Evolutionary conservation across 2,888 invertebrate genomes (phyloP).

Genomic region (Mesoligia furuncula): DNA sequence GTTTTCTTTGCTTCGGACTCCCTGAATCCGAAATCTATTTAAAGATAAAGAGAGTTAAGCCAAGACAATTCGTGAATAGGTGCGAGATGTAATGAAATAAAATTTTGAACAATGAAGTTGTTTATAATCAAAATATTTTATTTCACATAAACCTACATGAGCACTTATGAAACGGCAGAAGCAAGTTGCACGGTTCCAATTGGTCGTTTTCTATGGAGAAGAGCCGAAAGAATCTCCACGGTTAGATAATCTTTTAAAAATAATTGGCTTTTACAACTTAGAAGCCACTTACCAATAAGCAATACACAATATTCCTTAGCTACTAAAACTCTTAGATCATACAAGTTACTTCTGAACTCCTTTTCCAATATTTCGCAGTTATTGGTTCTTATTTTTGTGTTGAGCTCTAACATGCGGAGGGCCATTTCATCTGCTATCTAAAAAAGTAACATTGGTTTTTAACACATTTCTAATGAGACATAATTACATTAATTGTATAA

Average conservation of each 20-base stretch:
- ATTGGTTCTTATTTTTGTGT: slow-evolving; percentile 89
- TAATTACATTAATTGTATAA: background rate
- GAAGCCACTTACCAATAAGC: slow-evolving; percentile 84
- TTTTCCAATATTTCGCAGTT: slow-evolving; percentile 86
- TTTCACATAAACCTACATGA: no score
- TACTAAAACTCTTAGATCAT: slow-evolving; percentile 90
- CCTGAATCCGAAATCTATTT: background rate
- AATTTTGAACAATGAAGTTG: background rate
- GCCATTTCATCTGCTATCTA: slow-evolving; percentile 91
- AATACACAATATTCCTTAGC: slow-evolving; percentile 91
- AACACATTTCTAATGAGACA: background rate
- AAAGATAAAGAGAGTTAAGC: background rate
- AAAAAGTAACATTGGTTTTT: slow-evolving; percentile 31
- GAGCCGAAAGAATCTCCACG: no score
- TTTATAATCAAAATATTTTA: background rate
- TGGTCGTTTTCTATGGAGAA: no score
- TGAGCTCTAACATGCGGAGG: slow-evolving; percentile 86
- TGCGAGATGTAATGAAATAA: background rate
- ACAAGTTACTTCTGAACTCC: slow-evolving; percentile 88
- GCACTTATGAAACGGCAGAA: no score
- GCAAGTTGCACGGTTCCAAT: no score
- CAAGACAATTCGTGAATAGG: background rate
- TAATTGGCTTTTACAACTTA: no score
- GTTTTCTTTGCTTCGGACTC: background rate
- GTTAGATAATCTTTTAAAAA: no score